A percentile compares a stretch with the other conserved stretches of the same genome.
phyloP scores from a whole-genome alignment of 92 coral and sea anemone species.

The Epizoanthus scotinus region DNA sequence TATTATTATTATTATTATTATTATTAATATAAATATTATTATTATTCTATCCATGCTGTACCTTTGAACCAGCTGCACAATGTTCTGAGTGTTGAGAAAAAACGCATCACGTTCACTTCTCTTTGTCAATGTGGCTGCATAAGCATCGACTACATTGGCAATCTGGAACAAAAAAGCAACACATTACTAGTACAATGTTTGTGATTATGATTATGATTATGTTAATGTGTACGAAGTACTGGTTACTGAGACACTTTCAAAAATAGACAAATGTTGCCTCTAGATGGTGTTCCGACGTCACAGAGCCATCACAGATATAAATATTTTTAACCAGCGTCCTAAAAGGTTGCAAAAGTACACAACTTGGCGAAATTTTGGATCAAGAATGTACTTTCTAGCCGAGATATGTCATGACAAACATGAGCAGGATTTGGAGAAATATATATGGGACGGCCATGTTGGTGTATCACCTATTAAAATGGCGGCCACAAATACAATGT shows the following conservation, averaged over 20 bases:
- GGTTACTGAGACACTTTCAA: neutral
- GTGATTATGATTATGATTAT: neutral
- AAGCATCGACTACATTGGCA: slow-evolving; percentile 98
- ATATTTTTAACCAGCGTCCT: too few species aligned
- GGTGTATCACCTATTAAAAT: too few species aligned
- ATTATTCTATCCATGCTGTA: slow-evolving; percentile 16
- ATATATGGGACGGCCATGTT: too few species aligned
- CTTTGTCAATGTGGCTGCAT: slow-evolving; percentile 93
- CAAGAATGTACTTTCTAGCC: too few species aligned
- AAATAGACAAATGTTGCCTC: neutral
- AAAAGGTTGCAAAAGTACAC: too few species aligned
- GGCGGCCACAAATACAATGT: too few species aligned
- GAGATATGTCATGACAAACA: too few species aligned
- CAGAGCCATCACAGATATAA: too few species aligned
- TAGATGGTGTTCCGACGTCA: too few species aligned
- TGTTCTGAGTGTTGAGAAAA: slow-evolving; percentile 92
- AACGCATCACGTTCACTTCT: slow-evolving; percentile 91
- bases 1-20: too few species aligned
- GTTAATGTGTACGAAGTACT: neutral
- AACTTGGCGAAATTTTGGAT: too few species aligned
- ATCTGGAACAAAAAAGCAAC: slow-evolving; percentile 55
- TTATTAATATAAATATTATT: neutral
- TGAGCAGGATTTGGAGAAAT: too few species aligned
- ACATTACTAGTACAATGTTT: neutral
- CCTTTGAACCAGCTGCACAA: slow-evolving; percentile 98